Percentiles rank a stretch among this genome's conserved stretches.
Conservation (phyloP, 1,140 invertebrate species). For the Armadillidium nasatum region DNA sequence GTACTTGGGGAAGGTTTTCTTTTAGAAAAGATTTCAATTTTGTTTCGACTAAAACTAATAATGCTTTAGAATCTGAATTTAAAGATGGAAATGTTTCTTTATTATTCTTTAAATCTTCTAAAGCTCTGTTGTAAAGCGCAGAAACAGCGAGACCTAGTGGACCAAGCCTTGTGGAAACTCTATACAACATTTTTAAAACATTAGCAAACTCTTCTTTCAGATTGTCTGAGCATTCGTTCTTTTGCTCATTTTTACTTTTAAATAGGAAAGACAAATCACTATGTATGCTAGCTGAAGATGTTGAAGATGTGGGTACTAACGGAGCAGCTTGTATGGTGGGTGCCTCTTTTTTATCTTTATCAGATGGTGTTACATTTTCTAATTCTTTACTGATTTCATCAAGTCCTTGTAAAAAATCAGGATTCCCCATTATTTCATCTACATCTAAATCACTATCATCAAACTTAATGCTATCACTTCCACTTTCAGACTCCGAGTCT, state of each 20-base stretch:
- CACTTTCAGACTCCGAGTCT: neutral
- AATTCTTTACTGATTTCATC: neutral
- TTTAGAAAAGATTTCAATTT: neutral
- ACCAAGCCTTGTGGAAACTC: neutral
- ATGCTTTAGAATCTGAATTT: neutral
- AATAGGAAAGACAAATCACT: no score
- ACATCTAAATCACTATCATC: conserved; percentile 2
- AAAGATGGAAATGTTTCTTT: neutral
- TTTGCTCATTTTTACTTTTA: neutral
- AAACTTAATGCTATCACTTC: neutral
- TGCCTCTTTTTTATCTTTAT: neutral
- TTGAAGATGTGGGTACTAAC: neutral
- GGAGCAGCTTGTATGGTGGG: neutral
- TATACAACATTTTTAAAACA: neutral
- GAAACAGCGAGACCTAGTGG: neutral
- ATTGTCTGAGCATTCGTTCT: neutral
- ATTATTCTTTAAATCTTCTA: neutral
- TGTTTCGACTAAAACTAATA: neutral
- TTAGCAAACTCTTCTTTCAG: neutral
- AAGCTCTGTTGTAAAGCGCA: neutral
- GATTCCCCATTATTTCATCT: neutral
- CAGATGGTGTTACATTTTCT: neutral
- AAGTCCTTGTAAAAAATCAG: neutral
- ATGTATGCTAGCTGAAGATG: no score
- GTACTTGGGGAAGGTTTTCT: neutral